Conservation (phyloP, 2,113 vertebrate genomes). For the Formicarius rufipectus region DNA sequence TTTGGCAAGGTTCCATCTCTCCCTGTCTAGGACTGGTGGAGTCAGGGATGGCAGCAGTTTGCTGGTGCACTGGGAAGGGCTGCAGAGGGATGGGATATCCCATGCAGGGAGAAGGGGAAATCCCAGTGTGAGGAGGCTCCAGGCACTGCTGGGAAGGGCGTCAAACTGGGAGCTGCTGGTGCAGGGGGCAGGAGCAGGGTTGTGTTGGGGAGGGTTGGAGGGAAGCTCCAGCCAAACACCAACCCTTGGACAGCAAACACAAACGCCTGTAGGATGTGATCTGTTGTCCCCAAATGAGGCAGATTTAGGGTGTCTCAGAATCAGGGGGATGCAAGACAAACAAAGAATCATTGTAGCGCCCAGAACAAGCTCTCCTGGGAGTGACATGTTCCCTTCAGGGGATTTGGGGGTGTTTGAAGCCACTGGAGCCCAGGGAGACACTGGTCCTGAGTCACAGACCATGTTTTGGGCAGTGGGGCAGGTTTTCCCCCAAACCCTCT, state of each 20-base stretch:
- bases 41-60: not conserved
- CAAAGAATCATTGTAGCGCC: not conserved
- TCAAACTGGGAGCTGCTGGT: not conserved
- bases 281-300: not conserved
- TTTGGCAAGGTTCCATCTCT: not conserved
- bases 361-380: not conserved
- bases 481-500: not conserved
- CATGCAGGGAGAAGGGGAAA: not conserved
- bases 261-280: rapidly evolving
- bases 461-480: not conserved
- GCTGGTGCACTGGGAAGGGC: not conserved
- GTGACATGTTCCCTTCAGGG: rapidly evolving
- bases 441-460: not conserved
- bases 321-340: not conserved
- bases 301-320: not conserved
- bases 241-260: not conserved
- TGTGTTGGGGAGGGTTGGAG: not conserved
- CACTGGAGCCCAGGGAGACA: rapidly evolving
- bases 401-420: not conserved
- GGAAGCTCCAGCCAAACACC: not conserved
- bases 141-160: not conserved
- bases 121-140: not conserved
- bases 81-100: not conserved
- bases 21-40: not conserved
- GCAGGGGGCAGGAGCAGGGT: not conserved